Evolutionary conservation across 2,113 vertebrate genomes (phyloP).

Genomic region (Nematolebias whitei): DNA sequence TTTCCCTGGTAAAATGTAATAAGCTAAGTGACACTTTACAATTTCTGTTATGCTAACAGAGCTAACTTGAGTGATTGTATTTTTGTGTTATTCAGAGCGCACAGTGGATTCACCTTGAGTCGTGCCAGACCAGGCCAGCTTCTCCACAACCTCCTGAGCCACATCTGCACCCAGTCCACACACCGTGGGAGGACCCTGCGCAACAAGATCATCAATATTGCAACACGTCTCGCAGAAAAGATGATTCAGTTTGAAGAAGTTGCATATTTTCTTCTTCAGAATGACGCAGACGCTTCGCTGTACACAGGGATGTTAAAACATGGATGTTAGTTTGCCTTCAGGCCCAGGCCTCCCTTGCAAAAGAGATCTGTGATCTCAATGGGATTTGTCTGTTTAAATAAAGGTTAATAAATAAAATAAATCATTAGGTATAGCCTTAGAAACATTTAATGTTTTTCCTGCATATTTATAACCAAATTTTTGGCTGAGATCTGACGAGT

Average conservation of each 20-base stretch:
- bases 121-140: not conserved
- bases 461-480: no score
- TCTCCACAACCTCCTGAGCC: slow-evolving; percentile 3
- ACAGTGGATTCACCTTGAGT: slow-evolving; percentile 5
- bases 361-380: no score
- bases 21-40: not conserved
- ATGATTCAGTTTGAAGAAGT: slow-evolving; percentile 16
- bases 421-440: no score
- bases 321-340: no score
- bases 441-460: no score
- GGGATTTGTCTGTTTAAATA: no score
- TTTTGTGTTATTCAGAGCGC: not conserved
- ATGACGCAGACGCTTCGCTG: not conserved
- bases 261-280: no score
- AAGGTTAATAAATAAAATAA: no score
- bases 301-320: no score
- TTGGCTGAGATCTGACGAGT: no score
- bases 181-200: not conserved
- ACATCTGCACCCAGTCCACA: slow-evolving; percentile 3
- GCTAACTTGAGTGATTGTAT: not conserved
- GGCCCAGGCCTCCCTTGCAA: no score
- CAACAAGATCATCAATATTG: not conserved
- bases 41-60: not conserved
- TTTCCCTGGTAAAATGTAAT: not conserved
- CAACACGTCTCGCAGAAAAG: no score